Percentiles rank a stretch among this genome's conserved stretches.
These are phyloP conservation scores for Indicator indicator DNA, from an alignment of 2,113 vertebrate species.

Conservation along the genomic window DNA sequence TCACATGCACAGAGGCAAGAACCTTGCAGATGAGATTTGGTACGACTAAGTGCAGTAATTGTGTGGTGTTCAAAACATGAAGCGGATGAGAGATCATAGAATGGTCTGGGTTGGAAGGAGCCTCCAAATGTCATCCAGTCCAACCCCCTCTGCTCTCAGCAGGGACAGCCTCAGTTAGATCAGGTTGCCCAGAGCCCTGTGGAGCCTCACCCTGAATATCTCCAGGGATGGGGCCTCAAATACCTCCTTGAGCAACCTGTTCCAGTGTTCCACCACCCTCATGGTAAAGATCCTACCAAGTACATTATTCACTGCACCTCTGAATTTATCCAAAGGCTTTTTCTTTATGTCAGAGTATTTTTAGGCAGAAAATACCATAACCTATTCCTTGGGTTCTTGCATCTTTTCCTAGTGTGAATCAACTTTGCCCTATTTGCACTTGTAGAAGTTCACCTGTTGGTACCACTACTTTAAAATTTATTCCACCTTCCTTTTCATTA, in stretches of 20 bases:
- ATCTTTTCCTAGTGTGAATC: neutral
- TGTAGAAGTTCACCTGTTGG: neutral
- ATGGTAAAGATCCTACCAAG: no score
- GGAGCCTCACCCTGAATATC: no score
- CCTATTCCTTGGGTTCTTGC: neutral
- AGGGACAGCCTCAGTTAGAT: no score
- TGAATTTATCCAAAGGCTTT: neutral
- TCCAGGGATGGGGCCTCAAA: no score
- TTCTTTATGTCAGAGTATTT: neutral
- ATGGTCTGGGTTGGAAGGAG: no score
- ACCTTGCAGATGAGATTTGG: neutral
- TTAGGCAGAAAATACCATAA: neutral
- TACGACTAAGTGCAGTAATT: neutral
- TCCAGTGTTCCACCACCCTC: no score
- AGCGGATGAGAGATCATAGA: neutral
- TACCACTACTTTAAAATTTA: neutral
- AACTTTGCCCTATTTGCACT: neutral
- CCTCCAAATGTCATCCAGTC: no score
- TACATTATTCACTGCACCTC: neutral
- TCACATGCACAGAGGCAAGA: neutral
- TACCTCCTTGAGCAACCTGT: no score
- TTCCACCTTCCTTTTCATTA: neutral
- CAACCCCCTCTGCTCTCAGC: no score
- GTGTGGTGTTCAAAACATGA: neutral
- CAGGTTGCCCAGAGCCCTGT: no score